These are phyloP conservation scores for Pachyrhynchus sulphureomaculatus DNA, from an alignment of 1,140 invertebrate species.

Conservation along the genomic window DNA sequence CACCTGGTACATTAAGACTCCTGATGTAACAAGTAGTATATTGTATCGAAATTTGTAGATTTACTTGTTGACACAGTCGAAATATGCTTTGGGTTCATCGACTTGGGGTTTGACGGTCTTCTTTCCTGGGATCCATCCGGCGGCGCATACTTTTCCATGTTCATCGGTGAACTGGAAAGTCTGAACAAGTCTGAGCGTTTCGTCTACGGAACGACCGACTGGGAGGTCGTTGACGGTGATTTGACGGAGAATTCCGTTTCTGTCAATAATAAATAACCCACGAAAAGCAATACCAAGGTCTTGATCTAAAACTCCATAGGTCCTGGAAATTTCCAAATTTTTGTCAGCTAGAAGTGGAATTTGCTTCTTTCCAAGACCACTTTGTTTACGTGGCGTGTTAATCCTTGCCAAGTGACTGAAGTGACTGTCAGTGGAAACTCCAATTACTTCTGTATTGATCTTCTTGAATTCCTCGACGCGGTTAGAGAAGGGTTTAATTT, in stretches of 20 bases:
- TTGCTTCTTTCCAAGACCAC: conserved; percentile 91
- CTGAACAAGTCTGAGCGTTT: conserved; percentile 89
- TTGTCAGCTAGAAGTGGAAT: conserved; percentile 96
- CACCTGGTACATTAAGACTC: too few species aligned
- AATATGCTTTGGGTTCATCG: conserved; percentile 83
- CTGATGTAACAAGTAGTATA: too few species aligned
- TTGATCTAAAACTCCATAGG: conserved; percentile 93
- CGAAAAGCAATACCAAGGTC: conserved; percentile 92
- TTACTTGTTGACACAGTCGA: conserved; percentile 65
- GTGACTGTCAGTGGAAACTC: conserved; percentile 85
- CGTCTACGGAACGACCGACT: conserved; percentile 89
- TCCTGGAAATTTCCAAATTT: conserved; percentile 77
- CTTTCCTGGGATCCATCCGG: conserved; percentile 92
- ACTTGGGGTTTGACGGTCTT: conserved; percentile 94
- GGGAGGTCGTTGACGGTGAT: conserved; percentile 98
- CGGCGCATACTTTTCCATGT: conserved; percentile 97
- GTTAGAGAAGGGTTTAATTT: conserved; percentile 93
- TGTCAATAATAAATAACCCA: conserved; percentile 97
- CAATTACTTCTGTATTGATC: conserved; percentile 75
- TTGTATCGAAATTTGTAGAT: too few species aligned
- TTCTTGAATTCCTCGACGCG: conserved; percentile 78
- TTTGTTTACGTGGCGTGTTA: conserved; percentile 92
- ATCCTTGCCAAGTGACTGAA: conserved; percentile 92
- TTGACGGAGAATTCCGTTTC: conserved; percentile 81
- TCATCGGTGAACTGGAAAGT: conserved; percentile 95